Evolutionary conservation across 2,888 invertebrate species (phyloP), one percentile per base, ranked within the genome.

Genomic region (Eudasyphora cyanicolor): DNA sequence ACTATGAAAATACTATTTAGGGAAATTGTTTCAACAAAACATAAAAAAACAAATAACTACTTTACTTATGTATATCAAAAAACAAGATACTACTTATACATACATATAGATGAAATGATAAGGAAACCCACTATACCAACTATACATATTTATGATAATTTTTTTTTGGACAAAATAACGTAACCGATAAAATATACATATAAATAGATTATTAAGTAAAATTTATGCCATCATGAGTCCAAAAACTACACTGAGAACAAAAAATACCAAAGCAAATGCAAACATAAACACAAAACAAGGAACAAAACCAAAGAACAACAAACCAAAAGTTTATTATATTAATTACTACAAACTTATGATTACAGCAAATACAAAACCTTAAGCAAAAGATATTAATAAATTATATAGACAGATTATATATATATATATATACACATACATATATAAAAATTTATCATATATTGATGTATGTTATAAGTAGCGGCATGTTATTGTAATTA

Each of bases 401-500:
- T 24, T 78, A 76, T 51, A 64, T 42, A 38, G 29, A 74, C 38
- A 71, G 21, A 54, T 17, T 71, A 71, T 64, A 64, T 64, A 64
- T 62, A 74, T 29, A 67, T 57, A 75, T 75, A 78, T 71, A 67
- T 67, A 71, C 19, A 76, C 51, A 67, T 27, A 62, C n/a, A 71
- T 70, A 38, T 73, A 60, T n/a, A n/a, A n/a, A n/a, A n/a, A n/a
- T 67, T 38, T 67, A 67, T 17, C 67, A 67, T 67, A 77, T 83
- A 84, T 86, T 73, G 73, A 81, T 85, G 85, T 84, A 81, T 71
- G 80, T 84, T 84, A 76, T 84, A 86, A 86, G 84, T 85, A 85
- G 86, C 76, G 73, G 38, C 81, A 85, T 85, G 83, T 85, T 83
- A 79, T 77, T 81, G 71, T 76, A 84, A 78, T 79, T 84, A 81